Base-by-base conservation (phyloP, 2,113 vertebrate genomes). In the Chrysochloris asiatica region DNA sequence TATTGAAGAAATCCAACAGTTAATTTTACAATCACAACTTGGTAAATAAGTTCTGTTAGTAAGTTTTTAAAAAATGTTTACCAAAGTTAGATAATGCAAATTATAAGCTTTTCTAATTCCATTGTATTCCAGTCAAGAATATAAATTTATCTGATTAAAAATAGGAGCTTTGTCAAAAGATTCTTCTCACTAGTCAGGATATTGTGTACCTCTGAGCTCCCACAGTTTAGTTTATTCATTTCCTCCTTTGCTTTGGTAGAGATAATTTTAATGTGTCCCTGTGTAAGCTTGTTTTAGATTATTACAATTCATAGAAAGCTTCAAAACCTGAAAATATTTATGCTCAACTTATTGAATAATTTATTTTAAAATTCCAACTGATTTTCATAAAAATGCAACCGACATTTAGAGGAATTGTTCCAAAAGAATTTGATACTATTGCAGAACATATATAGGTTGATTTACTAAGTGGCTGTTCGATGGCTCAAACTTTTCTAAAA, bases 81-180 rank as follows among this genome's bases (percentile, higher is more conserved):
- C 48, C 41, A 10, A 85, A 83, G 50, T 92, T 78, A 87, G 69
- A 41, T 82, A 24, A 84, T 88, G 12, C 82, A 45, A 89, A 81
- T 83, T 76, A 14, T 26, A 92, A 54, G 9, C 4, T 73, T 91
- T 96, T 90, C 50, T 21, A 19, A 91, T 82, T 93, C 63, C 13
- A 67, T 91, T 94, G 28, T 21, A 63, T 78, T 93, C 87, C 63
- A 82, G 30, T 22, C 59, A 48, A 71, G 78, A 87, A 71, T 94
- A 82, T 61, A 92, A 94, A 93, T 92, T 88, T 43, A 77, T 80
- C 48, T 75, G 82, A 75, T 93, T 89, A 90, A 96, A 94, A 90
- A 65, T 33, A 89, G 43, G 30, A 78, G 6, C 56, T 94, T 90
- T 45, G 33, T 77, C 65, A 75, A 90, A 80, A 82, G 54, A 69